Evolutionary conservation across 2,797 vertebrate genomes (phyloP).

Genomic region (Knipowitschia caucasica): DNA sequence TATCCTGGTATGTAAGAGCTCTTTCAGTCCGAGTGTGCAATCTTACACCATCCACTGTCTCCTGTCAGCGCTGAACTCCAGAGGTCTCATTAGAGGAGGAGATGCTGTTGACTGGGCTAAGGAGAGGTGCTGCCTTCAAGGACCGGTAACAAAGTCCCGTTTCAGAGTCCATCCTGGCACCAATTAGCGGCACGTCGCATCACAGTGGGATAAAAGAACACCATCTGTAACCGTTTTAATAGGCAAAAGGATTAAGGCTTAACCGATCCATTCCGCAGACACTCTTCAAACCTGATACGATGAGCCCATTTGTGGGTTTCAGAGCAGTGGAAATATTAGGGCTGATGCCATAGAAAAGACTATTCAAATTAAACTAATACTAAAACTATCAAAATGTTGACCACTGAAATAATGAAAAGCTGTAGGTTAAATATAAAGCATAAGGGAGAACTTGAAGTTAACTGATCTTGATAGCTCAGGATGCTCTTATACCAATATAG

Average conservation of each 20-base stretch:
- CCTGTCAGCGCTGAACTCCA: slow-evolving; percentile 57
- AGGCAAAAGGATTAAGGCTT: slow-evolving; percentile 11
- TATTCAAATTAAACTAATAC: too few species aligned
- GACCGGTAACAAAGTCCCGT: slow-evolving; percentile 52
- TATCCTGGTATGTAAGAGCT: slow-evolving; percentile 5
- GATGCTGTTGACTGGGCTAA: slow-evolving; percentile 47
- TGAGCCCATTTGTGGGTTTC: not conserved
- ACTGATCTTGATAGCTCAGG: too few species aligned
- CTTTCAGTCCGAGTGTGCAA: slow-evolving; percentile 15
- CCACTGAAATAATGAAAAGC: too few species aligned
- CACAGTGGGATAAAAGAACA: slow-evolving; percentile 10
- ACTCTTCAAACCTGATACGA: not conserved
- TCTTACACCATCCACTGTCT: slow-evolving; percentile 41
- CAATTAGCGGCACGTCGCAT: slow-evolving; percentile 58
- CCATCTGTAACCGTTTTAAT: slow-evolving; percentile 3
- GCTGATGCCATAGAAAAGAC: too few species aligned
- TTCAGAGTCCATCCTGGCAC: slow-evolving; percentile 48
- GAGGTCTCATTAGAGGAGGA: slow-evolving; percentile 68
- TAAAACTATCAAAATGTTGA: too few species aligned
- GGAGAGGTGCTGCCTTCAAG: slow-evolving; percentile 54
- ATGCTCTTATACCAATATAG: too few species aligned
- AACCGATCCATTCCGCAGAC: not conserved
- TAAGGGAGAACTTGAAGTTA: too few species aligned
- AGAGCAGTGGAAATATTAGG: too few species aligned
- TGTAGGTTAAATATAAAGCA: too few species aligned